phyloP scores from a whole-genome alignment of 1,140 invertebrate genomes.

The Condylostylus longicornis region DNA sequence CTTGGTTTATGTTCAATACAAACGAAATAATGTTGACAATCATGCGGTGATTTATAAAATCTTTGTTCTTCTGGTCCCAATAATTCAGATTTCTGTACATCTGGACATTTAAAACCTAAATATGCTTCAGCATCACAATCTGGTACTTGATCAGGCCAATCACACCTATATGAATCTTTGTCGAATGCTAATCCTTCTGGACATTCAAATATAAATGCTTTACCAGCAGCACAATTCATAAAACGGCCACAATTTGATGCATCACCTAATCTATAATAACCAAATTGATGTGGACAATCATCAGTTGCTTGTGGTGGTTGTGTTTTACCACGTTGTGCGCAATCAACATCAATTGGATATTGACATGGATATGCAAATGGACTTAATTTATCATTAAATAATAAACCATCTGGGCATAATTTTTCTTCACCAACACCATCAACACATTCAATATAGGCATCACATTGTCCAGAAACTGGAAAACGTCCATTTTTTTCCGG shows the following conservation, averaged over 20 bases:
- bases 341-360: conserved; percentile 69
- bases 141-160: conserved; percentile 71
- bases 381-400: conserved; percentile 59
- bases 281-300: conserved; percentile 72
- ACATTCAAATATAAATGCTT: conserved; percentile 35
- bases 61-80: conserved; percentile 34
- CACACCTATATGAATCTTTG: conserved; percentile 54
- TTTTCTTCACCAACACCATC: conserved; percentile 60
- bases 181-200: conserved; percentile 77
- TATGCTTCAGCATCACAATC: conserved; percentile 63
- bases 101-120: conserved; percentile 52
- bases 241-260: conserved; percentile 61
- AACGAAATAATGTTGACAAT: conserved; percentile 69
- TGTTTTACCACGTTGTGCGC: conserved; percentile 46
- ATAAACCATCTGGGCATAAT: conserved; percentile 66
- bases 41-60: conserved; percentile 37
- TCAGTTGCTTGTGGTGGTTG: conserved; percentile 44
- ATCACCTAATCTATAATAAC: conserved; percentile 62
- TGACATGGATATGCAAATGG: conserved; percentile 61
- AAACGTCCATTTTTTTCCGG: conserved; percentile 50
- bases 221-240: conserved; percentile 68
- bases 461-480: conserved; percentile 53
- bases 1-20: conserved; percentile 58
- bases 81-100: conserved; percentile 29
- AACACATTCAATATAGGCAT: conserved; percentile 46